Evolutionary conservation across 2,797 vertebrate species (phyloP), one percentile per base, ranked within the genome.

Genomic region (Hydrolagus colliei): DNA sequence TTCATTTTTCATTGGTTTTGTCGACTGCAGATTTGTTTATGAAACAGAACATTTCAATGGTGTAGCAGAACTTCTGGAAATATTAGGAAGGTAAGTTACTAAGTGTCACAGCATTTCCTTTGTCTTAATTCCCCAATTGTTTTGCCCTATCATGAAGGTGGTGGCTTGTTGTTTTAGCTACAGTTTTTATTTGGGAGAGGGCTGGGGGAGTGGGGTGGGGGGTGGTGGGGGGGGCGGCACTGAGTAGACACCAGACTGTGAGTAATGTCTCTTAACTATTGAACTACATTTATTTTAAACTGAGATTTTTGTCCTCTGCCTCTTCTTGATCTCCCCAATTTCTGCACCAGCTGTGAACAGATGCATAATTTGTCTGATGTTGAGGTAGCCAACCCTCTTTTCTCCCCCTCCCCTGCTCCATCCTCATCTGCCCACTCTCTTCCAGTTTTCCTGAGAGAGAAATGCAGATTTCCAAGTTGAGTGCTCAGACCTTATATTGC

Each of bases 41-140:
- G 98, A 99, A 97, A 99, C 98, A 87, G 98, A 99, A 94, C 98
- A 98, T 95, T 99, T 99, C 96, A 99, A 98, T 90, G 98, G 97
- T 74, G 98, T 99, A 92, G 98, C 98, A 87, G 98, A 99, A 94
- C 93, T 99, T 95, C 95, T 99, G 97, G 98, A 99, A 96, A 99
- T 99, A 95, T 93, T 99, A 96, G 97, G 98, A 94, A 99, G 98
- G 98, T 99, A 94, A 92, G 91, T 92, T 59, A 59, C 72, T 59
- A 27, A 10, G 80, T 35, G 10, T 10, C 61, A n/a, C 4, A 2
- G 73, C 20, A 22, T 4, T 9, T 74, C 4, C 41, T 61, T 52
- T 22, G 11, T 86, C 52, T 86, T 52, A 52, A 52, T 52, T 52
- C 41, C 41, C 32, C 71, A 9, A 41, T 65, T 86, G 27, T 59